Evolutionary conservation across 2,113 vertebrate genomes (phyloP).

Genomic region (Pleuronectes platessa): DNA sequence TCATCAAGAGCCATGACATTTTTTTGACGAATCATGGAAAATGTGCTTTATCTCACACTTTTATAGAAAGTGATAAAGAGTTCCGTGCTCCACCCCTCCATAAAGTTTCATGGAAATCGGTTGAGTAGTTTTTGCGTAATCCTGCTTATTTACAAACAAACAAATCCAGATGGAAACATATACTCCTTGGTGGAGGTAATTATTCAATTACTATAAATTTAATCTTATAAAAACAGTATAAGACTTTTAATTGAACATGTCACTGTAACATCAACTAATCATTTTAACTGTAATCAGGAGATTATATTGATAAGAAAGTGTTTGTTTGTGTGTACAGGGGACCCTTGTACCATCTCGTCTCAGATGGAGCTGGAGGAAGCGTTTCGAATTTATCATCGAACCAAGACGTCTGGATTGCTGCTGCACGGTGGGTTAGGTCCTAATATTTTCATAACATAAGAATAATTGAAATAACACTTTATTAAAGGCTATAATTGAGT

Average conservation of each 20-base stretch:
- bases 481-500: background rate
- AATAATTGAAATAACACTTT: background rate
- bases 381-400: slow-evolving; percentile 87
- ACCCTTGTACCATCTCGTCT: slow-evolving; percentile 98
- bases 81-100: too few relatives aligned
- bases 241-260: background rate
- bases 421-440: slow-evolving; percentile 85
- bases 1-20: too few relatives aligned
- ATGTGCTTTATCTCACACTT: too few relatives aligned
- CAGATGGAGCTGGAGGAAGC: slow-evolving; percentile 98
- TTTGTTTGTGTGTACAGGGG: slow-evolving; percentile 80
- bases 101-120: too few relatives aligned
- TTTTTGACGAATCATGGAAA: too few relatives aligned
- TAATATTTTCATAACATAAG: background rate
- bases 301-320: background rate
- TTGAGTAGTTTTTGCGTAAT: too few relatives aligned
- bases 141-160: too few relatives aligned
- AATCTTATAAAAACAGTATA: too few relatives aligned
- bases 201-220: too few relatives aligned
- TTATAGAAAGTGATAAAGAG: too few relatives aligned
- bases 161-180: too few relatives aligned
- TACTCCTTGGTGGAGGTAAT: too few relatives aligned
- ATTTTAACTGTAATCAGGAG: background rate
- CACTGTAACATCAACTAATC: background rate
- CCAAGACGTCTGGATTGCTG: slow-evolving; percentile 83